Percentiles rank a stretch among this genome's conserved stretches.
Conservation (phyloP, 2,888 invertebrate species). For the Melinopterus prodromus region DNA sequence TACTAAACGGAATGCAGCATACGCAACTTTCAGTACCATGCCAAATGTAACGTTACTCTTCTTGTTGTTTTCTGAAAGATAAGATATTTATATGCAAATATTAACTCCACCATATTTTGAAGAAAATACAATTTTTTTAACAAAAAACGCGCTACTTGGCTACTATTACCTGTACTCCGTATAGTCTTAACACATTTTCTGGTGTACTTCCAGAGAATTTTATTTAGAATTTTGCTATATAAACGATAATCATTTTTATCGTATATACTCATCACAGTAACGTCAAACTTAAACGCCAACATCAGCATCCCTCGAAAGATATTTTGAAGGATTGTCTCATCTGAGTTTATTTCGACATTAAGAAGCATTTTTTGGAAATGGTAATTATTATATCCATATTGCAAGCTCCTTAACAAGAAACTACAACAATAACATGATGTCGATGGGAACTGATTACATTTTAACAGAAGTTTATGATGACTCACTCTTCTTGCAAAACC, state of each 20-base stretch:
- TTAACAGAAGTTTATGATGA: background rate
- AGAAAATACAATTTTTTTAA: no score
- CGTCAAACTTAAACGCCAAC: constrained; percentile 20
- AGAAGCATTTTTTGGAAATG: constrained; percentile 15
- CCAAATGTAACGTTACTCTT: background rate
- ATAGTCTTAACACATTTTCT: background rate
- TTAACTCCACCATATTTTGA: no score
- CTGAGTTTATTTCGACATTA: constrained; percentile 9
- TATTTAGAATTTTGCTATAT: background rate
- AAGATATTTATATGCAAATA: no score
- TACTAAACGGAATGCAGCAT: background rate
- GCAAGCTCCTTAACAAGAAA: background rate
- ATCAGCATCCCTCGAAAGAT: constrained; percentile 15
- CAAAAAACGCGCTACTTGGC: background rate
- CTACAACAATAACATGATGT: background rate
- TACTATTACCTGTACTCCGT: constrained; percentile 9
- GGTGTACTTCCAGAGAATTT: background rate
- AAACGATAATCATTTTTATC: background rate
- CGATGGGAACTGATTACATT: background rate
- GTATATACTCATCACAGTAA: constrained; percentile 11
- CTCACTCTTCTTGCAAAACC: constrained; percentile 12
- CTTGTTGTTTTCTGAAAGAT: no score
- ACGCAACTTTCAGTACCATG: background rate
- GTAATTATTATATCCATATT: constrained; percentile 10
- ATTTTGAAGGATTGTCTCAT: constrained; percentile 5